A percentile compares a stretch with the other conserved stretches of the same genome.
Conservation (phyloP, 1,140 invertebrate genomes). For the Drosophila ficusphila region DNA sequence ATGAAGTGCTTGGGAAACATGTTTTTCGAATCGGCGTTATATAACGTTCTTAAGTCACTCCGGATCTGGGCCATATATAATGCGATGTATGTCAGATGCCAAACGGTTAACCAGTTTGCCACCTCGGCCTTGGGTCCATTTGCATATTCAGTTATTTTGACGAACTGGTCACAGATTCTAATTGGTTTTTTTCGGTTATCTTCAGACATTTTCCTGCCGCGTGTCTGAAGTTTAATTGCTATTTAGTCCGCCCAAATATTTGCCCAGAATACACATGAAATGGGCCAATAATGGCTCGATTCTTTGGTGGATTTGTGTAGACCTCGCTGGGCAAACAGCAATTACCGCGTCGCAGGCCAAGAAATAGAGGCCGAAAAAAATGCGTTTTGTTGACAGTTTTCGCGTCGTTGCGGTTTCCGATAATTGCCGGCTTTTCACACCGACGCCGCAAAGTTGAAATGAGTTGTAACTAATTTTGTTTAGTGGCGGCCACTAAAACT, state of each 20-base stretch:
- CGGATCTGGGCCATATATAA: slow-evolving; percentile 60
- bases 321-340: slow-evolving; percentile 32
- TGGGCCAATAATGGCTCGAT: slow-evolving; percentile 36
- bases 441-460: slow-evolving; percentile 54
- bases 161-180: slow-evolving; percentile 58
- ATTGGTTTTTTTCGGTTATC: slow-evolving; percentile 29
- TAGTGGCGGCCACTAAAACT: slow-evolving; percentile 67
- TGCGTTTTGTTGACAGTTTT: slow-evolving; percentile 57
- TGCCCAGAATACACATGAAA: slow-evolving; percentile 25
- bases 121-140: slow-evolving; percentile 23
- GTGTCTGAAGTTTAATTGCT: slow-evolving; percentile 65
- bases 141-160: slow-evolving; percentile 46
- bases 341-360: slow-evolving; percentile 28
- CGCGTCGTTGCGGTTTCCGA: slow-evolving; percentile 13
- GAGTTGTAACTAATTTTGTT: slow-evolving; percentile 69
- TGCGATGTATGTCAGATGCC: slow-evolving; percentile 52
- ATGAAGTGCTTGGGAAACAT: slow-evolving; percentile 34
- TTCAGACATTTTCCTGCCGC: slow-evolving; percentile 30
- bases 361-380: slow-evolving; percentile 19
- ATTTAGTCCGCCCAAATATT: slow-evolving; percentile 73
- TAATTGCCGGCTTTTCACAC: slow-evolving; percentile 59
- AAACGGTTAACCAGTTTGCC: slow-evolving; percentile 46
- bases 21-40: slow-evolving; percentile 48
- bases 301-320: slow-evolving; percentile 29
- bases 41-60: slow-evolving; percentile 57